Conservation (phyloP, 2,113 vertebrate species). For the Vulpes vulpes region DNA sequence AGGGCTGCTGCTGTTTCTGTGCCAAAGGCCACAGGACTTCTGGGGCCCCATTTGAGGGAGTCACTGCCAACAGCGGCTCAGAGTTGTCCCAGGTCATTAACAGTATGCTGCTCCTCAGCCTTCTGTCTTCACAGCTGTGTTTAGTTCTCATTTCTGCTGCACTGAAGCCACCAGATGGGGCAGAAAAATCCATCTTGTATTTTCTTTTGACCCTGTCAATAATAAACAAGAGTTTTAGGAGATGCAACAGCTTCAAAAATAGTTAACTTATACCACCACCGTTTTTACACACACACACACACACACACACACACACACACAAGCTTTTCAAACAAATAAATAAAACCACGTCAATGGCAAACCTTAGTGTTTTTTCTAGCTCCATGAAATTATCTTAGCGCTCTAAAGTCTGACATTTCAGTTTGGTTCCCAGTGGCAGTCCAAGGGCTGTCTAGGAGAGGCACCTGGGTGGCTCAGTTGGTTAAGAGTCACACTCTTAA, state of each 20-base stretch:
- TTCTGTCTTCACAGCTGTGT: neutral
- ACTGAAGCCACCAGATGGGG: neutral
- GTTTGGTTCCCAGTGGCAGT: neutral
- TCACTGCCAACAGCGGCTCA: neutral
- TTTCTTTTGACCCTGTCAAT: neutral
- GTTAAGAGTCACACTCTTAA: neutral
- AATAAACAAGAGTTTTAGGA: neutral
- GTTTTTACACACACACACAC: neutral
- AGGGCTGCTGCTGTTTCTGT: neutral
- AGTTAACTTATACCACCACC: neutral
- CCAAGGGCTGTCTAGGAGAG: neutral
- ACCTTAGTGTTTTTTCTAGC: neutral
- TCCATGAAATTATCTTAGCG: conserved; percentile 14
- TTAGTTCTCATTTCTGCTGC: neutral
- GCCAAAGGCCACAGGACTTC: neutral
- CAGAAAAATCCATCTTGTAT: neutral
- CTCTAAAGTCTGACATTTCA: neutral
- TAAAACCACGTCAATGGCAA: neutral
- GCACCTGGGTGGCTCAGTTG: neutral
- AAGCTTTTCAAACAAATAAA: neutral
- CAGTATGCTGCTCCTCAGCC: neutral
- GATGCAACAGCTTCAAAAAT: neutral
- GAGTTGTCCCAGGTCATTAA: neutral
- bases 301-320: neutral
- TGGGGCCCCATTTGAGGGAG: neutral